A percentile compares a stretch with the other conserved stretches of the same genome.
Evolutionary conservation across 2,113 vertebrate species (phyloP).

Genomic region (Phalacrocorax pelagicus): DNA sequence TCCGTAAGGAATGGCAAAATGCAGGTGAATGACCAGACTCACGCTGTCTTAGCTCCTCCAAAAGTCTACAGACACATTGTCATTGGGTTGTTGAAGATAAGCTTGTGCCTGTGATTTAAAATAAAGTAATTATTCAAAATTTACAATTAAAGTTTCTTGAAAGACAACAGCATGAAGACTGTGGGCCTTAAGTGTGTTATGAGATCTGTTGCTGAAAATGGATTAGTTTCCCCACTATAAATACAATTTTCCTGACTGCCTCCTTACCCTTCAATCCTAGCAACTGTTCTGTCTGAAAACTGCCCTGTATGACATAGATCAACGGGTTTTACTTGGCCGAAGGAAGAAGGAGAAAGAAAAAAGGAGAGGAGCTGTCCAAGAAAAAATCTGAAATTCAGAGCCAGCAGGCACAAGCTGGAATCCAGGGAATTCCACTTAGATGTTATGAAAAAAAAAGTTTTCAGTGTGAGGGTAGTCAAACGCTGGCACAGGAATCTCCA

Average conservation of each 20-base stretch:
- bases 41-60: fast-evolving
- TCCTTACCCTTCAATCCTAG: not conserved
- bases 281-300: not conserved
- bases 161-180: not conserved
- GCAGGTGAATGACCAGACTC: not conserved
- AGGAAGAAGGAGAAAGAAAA: not conserved
- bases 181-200: not conserved
- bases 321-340: not conserved
- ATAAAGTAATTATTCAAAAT: not conserved
- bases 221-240: not conserved
- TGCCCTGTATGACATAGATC: not conserved
- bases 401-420: not conserved
- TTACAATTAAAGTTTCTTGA: not conserved
- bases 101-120: not conserved
- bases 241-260: not conserved
- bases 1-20: not conserved
- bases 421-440: not conserved
- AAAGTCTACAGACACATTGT: not conserved
- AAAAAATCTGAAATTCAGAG: not conserved
- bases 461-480: not conserved
- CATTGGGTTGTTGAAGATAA: not conserved
- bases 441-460: not conserved
- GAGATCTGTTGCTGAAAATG: not conserved
- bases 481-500: not conserved
- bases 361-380: not conserved